These are phyloP conservation scores for Stegodyphus dumicola DNA, from an alignment of 1,140 invertebrate genomes.

Conservation along the genomic window DNA sequence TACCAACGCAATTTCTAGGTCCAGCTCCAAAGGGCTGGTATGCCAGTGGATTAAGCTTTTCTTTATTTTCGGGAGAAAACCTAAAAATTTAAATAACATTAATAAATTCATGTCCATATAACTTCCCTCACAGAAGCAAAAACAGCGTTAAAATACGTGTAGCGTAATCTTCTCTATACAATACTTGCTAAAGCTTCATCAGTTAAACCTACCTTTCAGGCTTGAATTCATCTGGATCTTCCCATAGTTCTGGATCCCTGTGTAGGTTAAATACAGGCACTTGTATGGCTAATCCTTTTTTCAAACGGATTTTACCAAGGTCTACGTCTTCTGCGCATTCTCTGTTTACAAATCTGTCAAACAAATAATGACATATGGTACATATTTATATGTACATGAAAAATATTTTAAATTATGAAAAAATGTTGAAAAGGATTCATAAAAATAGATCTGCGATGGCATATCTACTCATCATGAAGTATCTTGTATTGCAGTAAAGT, in stretches of 20 bases:
- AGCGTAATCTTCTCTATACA: too few species aligned
- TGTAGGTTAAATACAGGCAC: constrained; percentile 16
- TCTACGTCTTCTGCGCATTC: neutral
- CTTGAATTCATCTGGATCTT: constrained; percentile 27
- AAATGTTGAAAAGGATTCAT: too few species aligned
- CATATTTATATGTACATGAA: too few species aligned
- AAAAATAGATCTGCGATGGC: too few species aligned
- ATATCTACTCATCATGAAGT: too few species aligned
- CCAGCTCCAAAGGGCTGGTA: constrained; percentile 2
- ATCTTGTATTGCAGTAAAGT: too few species aligned
- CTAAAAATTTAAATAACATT: neutral
- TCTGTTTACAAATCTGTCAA: constrained; percentile 11
- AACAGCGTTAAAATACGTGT: too few species aligned
- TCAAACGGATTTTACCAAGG: neutral
- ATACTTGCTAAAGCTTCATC: too few species aligned
- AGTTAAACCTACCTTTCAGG: constrained; percentile 21
- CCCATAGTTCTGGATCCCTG: neutral
- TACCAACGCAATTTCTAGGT: neutral
- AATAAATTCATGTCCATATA: too few species aligned
- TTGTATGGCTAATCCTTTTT: constrained; percentile 12
- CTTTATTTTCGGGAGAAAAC: neutral
- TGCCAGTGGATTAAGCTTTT: neutral
- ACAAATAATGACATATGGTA: too few species aligned
- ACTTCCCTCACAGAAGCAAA: too few species aligned
- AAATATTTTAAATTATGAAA: too few species aligned